Base-by-base conservation (phyloP, 2,113 vertebrate species). In the Nannospalax galili region DNA sequence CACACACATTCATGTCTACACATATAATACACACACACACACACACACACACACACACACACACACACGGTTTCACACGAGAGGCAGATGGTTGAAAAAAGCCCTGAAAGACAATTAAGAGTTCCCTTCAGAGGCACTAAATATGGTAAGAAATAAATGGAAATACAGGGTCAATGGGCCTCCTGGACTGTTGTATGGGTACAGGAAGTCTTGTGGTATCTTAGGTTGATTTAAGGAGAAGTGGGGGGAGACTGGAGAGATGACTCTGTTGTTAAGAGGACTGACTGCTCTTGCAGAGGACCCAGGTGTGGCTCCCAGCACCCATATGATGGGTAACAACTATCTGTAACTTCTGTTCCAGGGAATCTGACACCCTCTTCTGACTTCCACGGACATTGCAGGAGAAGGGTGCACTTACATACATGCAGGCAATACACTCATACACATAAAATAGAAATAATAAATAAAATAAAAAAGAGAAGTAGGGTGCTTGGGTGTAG, bases 201-300 rank as follows among this genome's bases (percentile, higher is more conserved):
- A 48, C 75, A 92, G 65, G 78, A 85, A 60, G 28, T 62, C 60
- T 90, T 84, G n/a, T 70, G 58, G 11, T 42, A 92, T 92, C 37
- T 37, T 80, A 80, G 15, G 4, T 9, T 90, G 48, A 70, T 92
- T 6, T 58, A 65, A 87, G 94, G 62, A 84, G 32, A 87, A 90
- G 65, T 80, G 67, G 40, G 22, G 7, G n/a, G n/a, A n/a, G n/a
- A n/a, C n/a, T n/a, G n/a, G n/a, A n/a, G n/a, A n/a, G n/a, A n/a
- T n/a, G n/a, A n/a, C n/a, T n/a, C n/a, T n/a, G n/a, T n/a, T n/a
- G n/a, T n/a, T n/a, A n/a, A n/a, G n/a, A n/a, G n/a, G n/a, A n/a
- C n/a, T n/a, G n/a, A n/a, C n/a, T n/a, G n/a, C n/a, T n/a, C n/a
- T n/a, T n/a, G n/a, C n/a, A n/a, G n/a, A n/a, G n/a, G n/a, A n/a